A percentile compares a stretch with the other conserved stretches of the same genome.
phyloP scores from a whole-genome alignment of 2,113 vertebrate genomes.

The Sphyrna mokarran region DNA sequence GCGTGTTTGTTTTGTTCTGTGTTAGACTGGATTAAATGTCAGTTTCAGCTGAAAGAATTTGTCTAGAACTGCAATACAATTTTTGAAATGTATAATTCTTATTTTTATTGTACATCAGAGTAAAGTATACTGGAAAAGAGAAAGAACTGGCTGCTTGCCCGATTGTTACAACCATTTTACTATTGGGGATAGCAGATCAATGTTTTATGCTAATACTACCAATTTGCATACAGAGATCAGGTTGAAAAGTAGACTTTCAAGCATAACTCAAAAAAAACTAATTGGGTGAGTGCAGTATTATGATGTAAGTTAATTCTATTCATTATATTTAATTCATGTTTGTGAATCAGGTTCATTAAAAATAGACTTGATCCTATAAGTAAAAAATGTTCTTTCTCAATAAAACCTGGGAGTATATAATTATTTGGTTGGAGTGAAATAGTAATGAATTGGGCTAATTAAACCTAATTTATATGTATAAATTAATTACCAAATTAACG shows the following conservation, averaged over 20 bases:
- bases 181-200: not conserved
- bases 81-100: not conserved
- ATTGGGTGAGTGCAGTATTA: not conserved
- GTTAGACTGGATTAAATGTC: not conserved
- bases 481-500: not conserved
- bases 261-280: not conserved
- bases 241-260: not conserved
- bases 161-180: not conserved
- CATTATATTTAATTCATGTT: not conserved
- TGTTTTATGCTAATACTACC: not conserved
- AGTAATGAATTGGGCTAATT: constrained; percentile 3
- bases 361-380: not conserved
- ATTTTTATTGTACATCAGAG: not conserved
- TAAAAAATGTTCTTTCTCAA: not conserved
- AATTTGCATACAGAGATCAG: not conserved
- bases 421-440: not conserved
- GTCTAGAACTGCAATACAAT: not conserved
- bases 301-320: not conserved
- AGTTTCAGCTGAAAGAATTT: not conserved
- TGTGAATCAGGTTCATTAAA: not conserved
- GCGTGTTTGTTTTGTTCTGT: not conserved
- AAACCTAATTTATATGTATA: not conserved
- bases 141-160: not conserved
- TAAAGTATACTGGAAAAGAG: not conserved
- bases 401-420: not conserved